These are phyloP conservation scores for Tympanuchus pallidicinctus DNA, from an alignment of 2,113 vertebrate genomes.

Conservation along the genomic window DNA sequence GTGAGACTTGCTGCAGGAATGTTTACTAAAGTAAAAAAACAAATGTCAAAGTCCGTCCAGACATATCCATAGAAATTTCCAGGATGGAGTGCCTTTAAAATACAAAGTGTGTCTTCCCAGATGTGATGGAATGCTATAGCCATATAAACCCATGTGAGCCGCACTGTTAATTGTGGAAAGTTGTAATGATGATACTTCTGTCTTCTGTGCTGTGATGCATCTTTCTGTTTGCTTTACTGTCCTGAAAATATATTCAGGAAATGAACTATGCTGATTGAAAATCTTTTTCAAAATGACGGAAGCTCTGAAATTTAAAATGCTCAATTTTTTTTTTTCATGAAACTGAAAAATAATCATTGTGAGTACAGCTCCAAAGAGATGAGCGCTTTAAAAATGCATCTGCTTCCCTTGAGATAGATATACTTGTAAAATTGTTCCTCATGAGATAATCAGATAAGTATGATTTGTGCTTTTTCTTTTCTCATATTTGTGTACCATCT, in stretches of 20 bases:
- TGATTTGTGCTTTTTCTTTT: not conserved
- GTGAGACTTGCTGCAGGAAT: not conserved
- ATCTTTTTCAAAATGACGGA: not conserved
- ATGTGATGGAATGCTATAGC: accelerated
- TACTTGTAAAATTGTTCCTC: not conserved
- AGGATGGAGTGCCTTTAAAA: not conserved
- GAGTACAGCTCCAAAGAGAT: not conserved
- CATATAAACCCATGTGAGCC: not conserved
- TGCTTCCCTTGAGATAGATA: not conserved
- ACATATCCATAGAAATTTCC: not conserved
- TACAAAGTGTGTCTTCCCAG: not conserved
- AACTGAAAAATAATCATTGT: not conserved
- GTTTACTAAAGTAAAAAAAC: not conserved
- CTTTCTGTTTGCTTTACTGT: not conserved
- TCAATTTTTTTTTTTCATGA: not conserved
- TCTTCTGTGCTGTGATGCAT: not conserved
- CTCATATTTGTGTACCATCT: not conserved
- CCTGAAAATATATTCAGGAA: not conserved
- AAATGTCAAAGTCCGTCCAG: not conserved
- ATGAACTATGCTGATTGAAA: not conserved
- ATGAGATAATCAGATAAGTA: not conserved
- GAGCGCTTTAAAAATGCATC: not conserved
- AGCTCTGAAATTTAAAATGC: not conserved
- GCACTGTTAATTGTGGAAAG: not conserved
- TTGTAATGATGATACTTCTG: accelerated